Evolutionary conservation across 2,113 vertebrate species (phyloP).

Genomic region (Gopherus evgoodei): DNA sequence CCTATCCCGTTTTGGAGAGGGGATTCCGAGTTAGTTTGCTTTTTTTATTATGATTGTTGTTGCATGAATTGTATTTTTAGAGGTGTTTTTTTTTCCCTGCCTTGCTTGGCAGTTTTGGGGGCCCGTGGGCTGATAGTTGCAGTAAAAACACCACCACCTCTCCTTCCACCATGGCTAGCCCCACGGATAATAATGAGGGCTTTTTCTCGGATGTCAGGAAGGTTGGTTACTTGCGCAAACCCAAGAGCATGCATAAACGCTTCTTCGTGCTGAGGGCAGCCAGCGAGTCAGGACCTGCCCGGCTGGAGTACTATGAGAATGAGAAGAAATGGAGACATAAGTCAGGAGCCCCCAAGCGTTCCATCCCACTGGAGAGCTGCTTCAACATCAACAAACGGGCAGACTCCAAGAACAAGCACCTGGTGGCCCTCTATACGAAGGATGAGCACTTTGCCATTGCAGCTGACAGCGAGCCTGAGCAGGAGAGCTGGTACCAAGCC

Average conservation of each 20-base stretch:
- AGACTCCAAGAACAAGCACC: constrained; percentile 93
- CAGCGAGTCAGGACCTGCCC: constrained; percentile 87
- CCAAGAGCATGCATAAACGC: constrained; percentile 94
- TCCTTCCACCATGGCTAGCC: constrained; percentile 83
- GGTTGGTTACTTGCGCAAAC: constrained; percentile 94
- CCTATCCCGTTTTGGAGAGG: constrained; percentile 36
- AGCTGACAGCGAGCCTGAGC: constrained; percentile 88
- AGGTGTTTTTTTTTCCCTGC: neutral
- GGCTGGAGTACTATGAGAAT: constrained; percentile 93
- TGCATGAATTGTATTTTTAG: constrained; percentile 62
- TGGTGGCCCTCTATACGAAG: constrained; percentile 91
- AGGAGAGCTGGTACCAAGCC: constrained; percentile 90
- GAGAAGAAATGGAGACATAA: constrained; percentile 95
- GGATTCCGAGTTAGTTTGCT: constrained; percentile 30
- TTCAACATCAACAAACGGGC: constrained; percentile 94
- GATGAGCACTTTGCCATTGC: constrained; percentile 92
- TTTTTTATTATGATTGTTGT: neutral
- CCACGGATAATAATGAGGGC: constrained; percentile 81
- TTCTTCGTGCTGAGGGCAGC: constrained; percentile 91
- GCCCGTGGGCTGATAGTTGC: constrained; percentile 11
- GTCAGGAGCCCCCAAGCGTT: constrained; percentile 90
- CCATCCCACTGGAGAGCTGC: constrained; percentile 90
- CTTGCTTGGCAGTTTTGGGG: constrained; percentile 9
- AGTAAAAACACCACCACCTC: neutral
- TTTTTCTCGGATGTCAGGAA: constrained; percentile 92